phyloP scores from a whole-genome alignment of 2,113 vertebrate species.

The Procavia capensis region DNA sequence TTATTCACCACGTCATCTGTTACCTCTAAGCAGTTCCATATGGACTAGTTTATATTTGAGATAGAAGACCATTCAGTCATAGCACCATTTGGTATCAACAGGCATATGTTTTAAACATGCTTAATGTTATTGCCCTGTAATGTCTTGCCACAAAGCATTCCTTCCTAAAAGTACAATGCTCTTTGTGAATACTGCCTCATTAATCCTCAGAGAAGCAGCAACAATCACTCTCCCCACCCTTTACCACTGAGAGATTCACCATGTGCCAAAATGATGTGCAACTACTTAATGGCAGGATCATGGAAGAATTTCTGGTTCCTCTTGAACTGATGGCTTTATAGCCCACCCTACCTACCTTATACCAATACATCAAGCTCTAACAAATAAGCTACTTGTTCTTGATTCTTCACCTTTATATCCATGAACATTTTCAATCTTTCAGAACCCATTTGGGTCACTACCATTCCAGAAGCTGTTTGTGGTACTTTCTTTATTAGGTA shows the following conservation, averaged over 20 bases:
- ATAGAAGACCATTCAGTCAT: not conserved
- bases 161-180: slow-evolving; percentile 44
- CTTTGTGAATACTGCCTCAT: slow-evolving; percentile 55
- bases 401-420: not conserved
- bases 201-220: slow-evolving; percentile 57
- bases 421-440: not conserved
- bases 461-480: not conserved
- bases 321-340: not conserved
- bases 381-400: not conserved
- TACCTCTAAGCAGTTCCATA: slow-evolving; percentile 59
- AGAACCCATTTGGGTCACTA: not conserved
- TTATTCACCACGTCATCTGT: slow-evolving; percentile 51
- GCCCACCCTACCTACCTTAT: not conserved
- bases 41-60: slow-evolving; percentile 48
- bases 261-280: not conserved
- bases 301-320: slow-evolving; percentile 8
- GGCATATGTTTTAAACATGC: slow-evolving; percentile 61
- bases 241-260: slow-evolving; percentile 16
- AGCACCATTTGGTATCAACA: slow-evolving; percentile 58
- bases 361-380: not conserved
- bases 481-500: slow-evolving; percentile 29
- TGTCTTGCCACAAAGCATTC: slow-evolving; percentile 60
- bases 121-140: slow-evolving; percentile 54
- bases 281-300: slow-evolving; percentile 18
- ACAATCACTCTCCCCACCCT: slow-evolving; percentile 3